phyloP scores from a whole-genome alignment of 2,888 invertebrate species.

The Ashinkailepas kermadecensis region DNA sequence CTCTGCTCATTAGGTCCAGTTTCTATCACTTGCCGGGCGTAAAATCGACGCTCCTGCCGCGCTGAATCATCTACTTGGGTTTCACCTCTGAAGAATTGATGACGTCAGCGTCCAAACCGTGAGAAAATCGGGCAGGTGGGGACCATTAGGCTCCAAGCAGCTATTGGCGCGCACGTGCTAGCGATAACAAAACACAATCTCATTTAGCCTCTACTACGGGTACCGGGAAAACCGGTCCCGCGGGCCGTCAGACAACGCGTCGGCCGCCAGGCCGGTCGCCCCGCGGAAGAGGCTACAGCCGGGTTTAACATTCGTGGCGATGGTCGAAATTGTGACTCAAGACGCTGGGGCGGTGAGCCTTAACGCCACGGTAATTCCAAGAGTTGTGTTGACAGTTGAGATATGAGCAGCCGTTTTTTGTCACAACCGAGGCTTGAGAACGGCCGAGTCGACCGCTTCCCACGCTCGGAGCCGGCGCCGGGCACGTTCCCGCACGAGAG shows the following conservation, averaged over 20 bases:
- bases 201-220: constrained; percentile 18
- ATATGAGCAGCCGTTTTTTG: constrained; percentile 23
- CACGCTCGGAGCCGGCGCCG: constrained; percentile 6
- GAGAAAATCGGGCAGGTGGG: constrained; percentile 24
- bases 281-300: constrained; percentile 4
- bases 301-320: constrained; percentile 11
- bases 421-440: constrained; percentile 19
- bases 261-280: neutral
- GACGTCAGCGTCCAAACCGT: constrained; percentile 19
- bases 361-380: constrained; percentile 12
- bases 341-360: constrained; percentile 17
- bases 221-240: neutral
- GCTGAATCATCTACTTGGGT: constrained; percentile 21
- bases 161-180: constrained; percentile 24
- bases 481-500: constrained; percentile 21
- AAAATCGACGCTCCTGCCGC: constrained; percentile 3
- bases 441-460: constrained; percentile 17
- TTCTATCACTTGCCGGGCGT: neutral
- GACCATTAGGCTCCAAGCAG: constrained; percentile 2
- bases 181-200: constrained; percentile 24
- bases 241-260: neutral
- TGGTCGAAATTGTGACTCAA: constrained; percentile 7
- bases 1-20: constrained; percentile 5
- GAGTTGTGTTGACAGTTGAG: constrained; percentile 23
- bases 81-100: constrained; percentile 9